These are phyloP conservation scores for Taeniopygia guttata DNA, from an alignment of 2,797 vertebrate genomes.

Conservation along the genomic window DNA sequence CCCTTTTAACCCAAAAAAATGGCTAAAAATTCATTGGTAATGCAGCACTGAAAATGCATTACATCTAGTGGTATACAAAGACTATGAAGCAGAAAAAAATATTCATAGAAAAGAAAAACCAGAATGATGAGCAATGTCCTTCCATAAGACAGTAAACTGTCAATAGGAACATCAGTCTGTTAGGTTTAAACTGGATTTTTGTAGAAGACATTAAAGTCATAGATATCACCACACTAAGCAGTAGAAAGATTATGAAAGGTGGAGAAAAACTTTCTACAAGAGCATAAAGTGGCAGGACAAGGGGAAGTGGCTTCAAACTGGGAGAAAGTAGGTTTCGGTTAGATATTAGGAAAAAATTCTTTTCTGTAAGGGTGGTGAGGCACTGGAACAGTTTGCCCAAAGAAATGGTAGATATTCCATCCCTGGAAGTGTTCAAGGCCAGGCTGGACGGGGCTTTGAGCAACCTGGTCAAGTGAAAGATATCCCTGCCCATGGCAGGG, in stretches of 20 bases:
- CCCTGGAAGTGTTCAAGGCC: neutral
- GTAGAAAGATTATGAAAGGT: neutral
- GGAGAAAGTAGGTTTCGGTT: neutral
- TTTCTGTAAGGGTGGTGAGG: neutral
- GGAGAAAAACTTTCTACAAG: neutral
- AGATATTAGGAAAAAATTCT: neutral
- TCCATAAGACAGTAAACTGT: neutral
- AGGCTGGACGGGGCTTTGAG: neutral
- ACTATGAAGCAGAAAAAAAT: neutral
- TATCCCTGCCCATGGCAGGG: neutral
- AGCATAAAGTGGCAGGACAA: neutral
- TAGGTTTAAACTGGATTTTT: neutral
- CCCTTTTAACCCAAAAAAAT: neutral
- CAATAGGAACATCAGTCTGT: neutral
- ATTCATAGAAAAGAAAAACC: neutral
- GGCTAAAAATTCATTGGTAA: neutral
- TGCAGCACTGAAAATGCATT: neutral
- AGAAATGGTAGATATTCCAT: neutral
- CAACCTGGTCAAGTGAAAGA: neutral
- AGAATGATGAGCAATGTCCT: neutral
- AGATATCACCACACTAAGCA: neutral
- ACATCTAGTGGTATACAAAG: neutral
- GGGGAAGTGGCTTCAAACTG: neutral
- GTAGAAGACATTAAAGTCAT: neutral
- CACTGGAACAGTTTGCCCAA: neutral